phyloP scores from a whole-genome alignment of 1,140 invertebrate genomes.

The Rhagoletis pomonella region DNA sequence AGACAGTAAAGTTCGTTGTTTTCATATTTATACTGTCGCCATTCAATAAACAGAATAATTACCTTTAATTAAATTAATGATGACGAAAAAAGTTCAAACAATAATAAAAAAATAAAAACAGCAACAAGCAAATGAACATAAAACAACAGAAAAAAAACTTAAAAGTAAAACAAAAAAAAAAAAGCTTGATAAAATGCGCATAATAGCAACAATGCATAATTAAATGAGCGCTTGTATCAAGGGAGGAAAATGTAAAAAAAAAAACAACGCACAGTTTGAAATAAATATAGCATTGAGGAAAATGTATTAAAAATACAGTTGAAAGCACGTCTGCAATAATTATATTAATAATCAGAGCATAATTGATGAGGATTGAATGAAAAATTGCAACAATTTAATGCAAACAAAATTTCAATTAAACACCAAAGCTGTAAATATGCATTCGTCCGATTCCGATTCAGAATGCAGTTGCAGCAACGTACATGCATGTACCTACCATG shows the following conservation, averaged over 20 bases:
- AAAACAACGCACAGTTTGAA: background rate
- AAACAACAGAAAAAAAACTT: background rate
- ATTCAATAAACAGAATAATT: conserved; percentile 50
- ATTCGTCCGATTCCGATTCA: background rate
- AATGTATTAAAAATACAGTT: conserved; percentile 14
- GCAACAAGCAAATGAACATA: background rate
- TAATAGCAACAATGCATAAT: background rate
- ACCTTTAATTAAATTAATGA: conserved; percentile 43
- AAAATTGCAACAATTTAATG: conserved; percentile 23
- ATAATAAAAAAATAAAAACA: background rate
- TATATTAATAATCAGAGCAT: conserved; percentile 19
- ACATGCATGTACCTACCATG: no score
- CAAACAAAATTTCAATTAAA: conserved; percentile 35
- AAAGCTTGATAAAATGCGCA: background rate
- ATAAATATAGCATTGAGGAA: background rate
- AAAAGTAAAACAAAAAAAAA: background rate
- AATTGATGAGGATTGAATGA: conserved; percentile 32
- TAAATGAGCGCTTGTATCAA: background rate
- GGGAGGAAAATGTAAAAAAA: background rate
- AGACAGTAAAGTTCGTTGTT: background rate
- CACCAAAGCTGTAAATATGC: background rate
- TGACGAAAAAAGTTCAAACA: background rate
- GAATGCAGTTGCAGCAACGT: no score
- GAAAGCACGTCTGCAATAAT: background rate
- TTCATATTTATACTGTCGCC: conserved; percentile 29